Evolutionary conservation across 1,140 invertebrate species (phyloP).

Genomic region (Mycetomoellerius zeteki): DNA sequence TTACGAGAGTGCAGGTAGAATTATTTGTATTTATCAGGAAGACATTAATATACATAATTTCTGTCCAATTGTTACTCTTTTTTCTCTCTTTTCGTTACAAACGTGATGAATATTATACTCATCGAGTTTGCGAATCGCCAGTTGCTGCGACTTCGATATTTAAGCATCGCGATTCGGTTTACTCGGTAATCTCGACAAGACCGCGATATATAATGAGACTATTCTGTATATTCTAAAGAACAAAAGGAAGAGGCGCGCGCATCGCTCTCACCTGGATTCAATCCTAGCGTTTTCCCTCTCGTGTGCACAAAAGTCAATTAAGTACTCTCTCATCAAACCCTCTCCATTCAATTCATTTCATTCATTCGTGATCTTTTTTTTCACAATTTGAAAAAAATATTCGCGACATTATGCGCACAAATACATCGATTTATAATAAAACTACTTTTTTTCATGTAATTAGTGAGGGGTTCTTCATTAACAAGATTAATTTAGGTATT

Average conservation of each 20-base stretch:
- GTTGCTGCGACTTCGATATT: constrained; percentile 10
- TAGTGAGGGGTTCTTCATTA: not conserved
- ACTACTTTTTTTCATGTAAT: no score
- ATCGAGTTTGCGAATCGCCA: not conserved
- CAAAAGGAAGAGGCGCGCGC: constrained; percentile 19
- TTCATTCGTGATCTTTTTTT: not conserved
- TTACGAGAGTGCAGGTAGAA: not conserved
- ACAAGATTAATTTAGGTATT: not conserved
- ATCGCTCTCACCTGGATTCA: constrained; percentile 25
- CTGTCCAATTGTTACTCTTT: not conserved
- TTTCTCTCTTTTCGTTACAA: not conserved
- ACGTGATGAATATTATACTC: not conserved
- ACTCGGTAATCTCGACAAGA: constrained; percentile 1
- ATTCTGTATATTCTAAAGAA: constrained; percentile 11
- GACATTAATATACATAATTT: constrained; percentile 12
- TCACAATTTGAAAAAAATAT: constrained; percentile 8
- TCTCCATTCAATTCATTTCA: not conserved
- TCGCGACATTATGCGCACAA: not conserved
- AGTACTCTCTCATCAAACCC: not conserved
- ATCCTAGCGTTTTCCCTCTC: constrained; percentile 27
- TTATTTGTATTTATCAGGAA: not conserved
- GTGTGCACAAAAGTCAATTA: not conserved
- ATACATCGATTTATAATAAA: no score
- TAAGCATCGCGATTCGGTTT: constrained; percentile 16
- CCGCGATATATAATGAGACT: not conserved